Evolutionary conservation across 2,113 vertebrate species (phyloP).

Genomic region (Chauna torquata): DNA sequence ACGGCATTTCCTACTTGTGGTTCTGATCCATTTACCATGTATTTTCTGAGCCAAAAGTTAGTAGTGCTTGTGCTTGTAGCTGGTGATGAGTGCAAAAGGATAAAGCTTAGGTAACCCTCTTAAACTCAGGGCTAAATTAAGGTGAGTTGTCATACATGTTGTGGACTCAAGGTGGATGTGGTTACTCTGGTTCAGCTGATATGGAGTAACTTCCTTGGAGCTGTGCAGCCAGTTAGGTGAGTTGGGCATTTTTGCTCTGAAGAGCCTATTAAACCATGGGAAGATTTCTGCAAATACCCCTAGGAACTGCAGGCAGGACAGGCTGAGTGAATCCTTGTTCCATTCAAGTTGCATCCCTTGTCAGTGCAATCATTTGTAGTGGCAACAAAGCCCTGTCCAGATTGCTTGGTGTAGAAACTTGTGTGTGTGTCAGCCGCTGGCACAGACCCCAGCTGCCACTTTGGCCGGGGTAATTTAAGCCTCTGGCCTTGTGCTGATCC

Average conservation of each 20-base stretch:
- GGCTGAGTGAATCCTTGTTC: neutral
- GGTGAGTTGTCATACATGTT: accelerated
- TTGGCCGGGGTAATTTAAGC: neutral
- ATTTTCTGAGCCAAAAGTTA: neutral
- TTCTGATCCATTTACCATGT: neutral
- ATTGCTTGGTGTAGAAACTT: neutral
- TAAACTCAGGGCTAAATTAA: neutral
- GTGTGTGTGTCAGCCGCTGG: neutral
- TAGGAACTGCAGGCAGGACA: neutral
- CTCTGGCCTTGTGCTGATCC: neutral
- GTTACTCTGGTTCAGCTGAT: neutral
- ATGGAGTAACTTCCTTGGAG: neutral
- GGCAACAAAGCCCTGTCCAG: neutral
- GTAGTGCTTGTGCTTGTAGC: neutral
- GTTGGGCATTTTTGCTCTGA: neutral
- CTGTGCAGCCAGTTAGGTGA: neutral
- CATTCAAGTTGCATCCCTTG: neutral
- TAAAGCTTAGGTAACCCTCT: neutral
- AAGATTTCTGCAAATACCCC: neutral
- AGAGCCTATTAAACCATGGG: neutral
- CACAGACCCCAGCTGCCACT: neutral
- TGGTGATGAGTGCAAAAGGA: neutral
- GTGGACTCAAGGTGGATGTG: neutral
- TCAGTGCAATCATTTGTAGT: neutral
- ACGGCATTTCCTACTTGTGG: neutral